Evolutionary conservation across 1,140 invertebrate species (phyloP), one percentile per base, ranked within the genome.

Genomic region (Drosophila auraria): DNA sequence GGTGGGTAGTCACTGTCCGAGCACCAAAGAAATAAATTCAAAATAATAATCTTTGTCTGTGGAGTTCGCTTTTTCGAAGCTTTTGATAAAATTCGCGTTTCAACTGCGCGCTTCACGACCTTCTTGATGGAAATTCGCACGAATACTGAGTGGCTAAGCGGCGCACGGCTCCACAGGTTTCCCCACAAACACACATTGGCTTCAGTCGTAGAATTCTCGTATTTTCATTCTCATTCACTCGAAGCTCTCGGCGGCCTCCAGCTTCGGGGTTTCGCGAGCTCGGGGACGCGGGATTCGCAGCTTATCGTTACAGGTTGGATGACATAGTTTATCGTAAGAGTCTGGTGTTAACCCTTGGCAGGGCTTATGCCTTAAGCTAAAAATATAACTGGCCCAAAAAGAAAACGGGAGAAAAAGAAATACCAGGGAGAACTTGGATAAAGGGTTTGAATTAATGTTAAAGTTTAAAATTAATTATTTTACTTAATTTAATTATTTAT

Each of bases 101-200:
- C 45, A 20, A 36, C 50, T 64, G 9, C 63, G 68, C 38, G 40
- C 30, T 42, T 23, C 40, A 56, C 74, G 78, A 89, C 84, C 74
- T 79, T 79, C 78, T 84, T 72, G 84, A 69, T 82, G 73, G 61
- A 69, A 75, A 82, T 56, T 76, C 74, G 60, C 62, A 65, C 78
- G 62, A 89, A 79, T 82, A 89, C 84, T 89, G 62, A 70, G 54
- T 63, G 56, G 66, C 49, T 58, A 59, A 45, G n/a, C 14, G 20
- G 38, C 6, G 25, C 27, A 27, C 38, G 30, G 62, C 57, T 65
- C 38, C 36, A 33, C 11, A 57, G 14, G 54, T 57, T 57, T 57
- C 20, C 36, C 11, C 33, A 11, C 17, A 40, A 54, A 20, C 33
- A 33, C 30, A 14, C 15, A 40, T n/a, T 20, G 40, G 54, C n/a